A percentile compares a stretch with the other conserved stretches of the same genome.
Conservation (phyloP, 2,888 invertebrate genomes). For the Pyrrhia umbra region DNA sequence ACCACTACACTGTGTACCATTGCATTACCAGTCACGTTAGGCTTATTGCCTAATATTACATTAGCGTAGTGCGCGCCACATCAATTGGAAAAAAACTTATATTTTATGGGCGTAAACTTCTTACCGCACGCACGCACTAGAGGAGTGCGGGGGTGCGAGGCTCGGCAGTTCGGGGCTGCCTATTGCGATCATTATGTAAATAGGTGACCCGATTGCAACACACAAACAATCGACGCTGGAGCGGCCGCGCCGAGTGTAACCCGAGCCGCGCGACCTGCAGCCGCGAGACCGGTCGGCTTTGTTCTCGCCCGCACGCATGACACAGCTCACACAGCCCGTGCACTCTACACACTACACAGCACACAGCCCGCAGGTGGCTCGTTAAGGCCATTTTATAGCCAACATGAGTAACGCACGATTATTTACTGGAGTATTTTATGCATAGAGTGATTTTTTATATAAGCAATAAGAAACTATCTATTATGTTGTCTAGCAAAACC, state of each 20-base stretch:
- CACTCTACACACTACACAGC: background rate
- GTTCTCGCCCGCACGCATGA: constrained; percentile 13
- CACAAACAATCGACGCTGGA: constrained; percentile 19
- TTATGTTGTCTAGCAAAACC: background rate
- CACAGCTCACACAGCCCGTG: background rate
- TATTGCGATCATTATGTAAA: constrained; percentile 36
- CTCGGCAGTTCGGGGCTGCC: background rate
- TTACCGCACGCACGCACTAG: constrained; percentile 13
- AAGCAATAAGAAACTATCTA: too few relatives aligned
- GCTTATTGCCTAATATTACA: background rate
- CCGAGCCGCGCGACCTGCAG: constrained; percentile 26
- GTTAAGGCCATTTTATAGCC: background rate
- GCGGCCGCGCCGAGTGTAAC: constrained; percentile 23
- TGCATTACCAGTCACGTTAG: too few relatives aligned
- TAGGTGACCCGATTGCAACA: constrained; percentile 55
- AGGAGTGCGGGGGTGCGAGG: background rate
- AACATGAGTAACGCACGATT: background rate
- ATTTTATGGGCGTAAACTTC: too few relatives aligned
- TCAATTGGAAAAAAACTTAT: background rate
- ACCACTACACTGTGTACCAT: too few relatives aligned
- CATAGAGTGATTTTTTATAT: too few relatives aligned
- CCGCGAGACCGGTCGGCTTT: constrained; percentile 45
- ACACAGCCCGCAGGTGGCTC: too few relatives aligned
- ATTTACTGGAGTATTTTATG: background rate
- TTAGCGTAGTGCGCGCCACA: background rate